These are phyloP conservation scores for Ochotona curzoniae DNA, from an alignment of 2,113 vertebrate species.

Conservation along the genomic window DNA sequence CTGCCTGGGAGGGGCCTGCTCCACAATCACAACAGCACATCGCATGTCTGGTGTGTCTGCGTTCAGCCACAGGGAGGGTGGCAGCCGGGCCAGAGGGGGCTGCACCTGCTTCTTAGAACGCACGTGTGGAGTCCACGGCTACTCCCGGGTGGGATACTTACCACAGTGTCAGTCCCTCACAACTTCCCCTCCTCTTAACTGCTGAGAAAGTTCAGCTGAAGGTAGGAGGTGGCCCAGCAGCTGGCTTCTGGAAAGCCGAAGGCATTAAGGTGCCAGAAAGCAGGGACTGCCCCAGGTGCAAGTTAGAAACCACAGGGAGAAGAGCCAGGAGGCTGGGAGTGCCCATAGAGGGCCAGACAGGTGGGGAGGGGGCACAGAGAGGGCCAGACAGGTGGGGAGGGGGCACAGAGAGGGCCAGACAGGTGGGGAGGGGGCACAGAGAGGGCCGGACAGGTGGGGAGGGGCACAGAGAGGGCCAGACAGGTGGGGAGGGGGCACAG, in stretches of 20 bases:
- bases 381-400: too few species aligned
- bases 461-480: too few species aligned
- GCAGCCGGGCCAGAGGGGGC: accelerated
- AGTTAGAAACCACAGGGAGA: too few species aligned
- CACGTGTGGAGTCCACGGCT: background rate
- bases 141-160: background rate
- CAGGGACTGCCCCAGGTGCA: background rate
- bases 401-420: too few species aligned
- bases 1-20: background rate
- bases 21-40: background rate
- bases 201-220: background rate
- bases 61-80: background rate
- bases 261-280: background rate
- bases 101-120: background rate
- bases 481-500: too few species aligned
- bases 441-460: too few species aligned
- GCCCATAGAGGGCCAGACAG: too few species aligned
- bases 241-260: background rate
- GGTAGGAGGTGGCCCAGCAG: background rate
- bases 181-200: too few species aligned
- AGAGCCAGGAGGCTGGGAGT: too few species aligned
- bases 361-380: too few species aligned
- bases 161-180: background rate
- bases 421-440: too few species aligned
- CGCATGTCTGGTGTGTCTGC: too few species aligned